Conservation (phyloP, 2,113 vertebrate genomes). For the Lophura nycthemera region DNA sequence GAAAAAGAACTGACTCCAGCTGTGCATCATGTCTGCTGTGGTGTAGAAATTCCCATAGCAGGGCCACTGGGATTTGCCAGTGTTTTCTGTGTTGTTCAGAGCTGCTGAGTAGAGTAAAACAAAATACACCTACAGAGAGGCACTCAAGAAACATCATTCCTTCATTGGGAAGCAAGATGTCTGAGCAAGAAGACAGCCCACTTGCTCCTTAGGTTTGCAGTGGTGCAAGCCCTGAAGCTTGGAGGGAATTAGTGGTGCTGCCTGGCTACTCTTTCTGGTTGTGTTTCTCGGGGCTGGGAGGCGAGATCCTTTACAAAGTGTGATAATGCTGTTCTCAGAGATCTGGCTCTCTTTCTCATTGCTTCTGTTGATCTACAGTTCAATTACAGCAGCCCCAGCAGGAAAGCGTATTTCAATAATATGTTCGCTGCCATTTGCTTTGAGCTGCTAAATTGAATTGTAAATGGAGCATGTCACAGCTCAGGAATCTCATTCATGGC, state of each 20-base stretch:
- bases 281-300: not conserved
- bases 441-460: conserved; percentile 62
- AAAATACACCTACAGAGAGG: not conserved
- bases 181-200: rapidly evolving
- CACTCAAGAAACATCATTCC: not conserved
- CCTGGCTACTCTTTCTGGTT: not conserved
- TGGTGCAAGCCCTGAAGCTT: not conserved
- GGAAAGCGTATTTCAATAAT: not conserved
- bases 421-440: conserved; percentile 3
- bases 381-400: conserved; percentile 1
- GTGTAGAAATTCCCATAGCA: not conserved
- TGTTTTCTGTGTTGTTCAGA: not conserved
- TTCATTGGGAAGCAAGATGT: not conserved
- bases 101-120: not conserved
- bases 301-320: not conserved
- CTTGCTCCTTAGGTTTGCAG: not conserved
- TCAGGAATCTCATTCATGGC: conserved; percentile 32
- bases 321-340: not conserved
- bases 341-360: not conserved
- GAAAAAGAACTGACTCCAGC: not conserved
- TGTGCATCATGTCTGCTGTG: not conserved
- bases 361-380: conserved; percentile 4
- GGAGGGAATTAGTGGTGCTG: not conserved
- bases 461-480: conserved; percentile 39
- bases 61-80: rapidly evolving